Conservation (phyloP, 2,113 vertebrate species). For the Cyanistes caeruleus region DNA sequence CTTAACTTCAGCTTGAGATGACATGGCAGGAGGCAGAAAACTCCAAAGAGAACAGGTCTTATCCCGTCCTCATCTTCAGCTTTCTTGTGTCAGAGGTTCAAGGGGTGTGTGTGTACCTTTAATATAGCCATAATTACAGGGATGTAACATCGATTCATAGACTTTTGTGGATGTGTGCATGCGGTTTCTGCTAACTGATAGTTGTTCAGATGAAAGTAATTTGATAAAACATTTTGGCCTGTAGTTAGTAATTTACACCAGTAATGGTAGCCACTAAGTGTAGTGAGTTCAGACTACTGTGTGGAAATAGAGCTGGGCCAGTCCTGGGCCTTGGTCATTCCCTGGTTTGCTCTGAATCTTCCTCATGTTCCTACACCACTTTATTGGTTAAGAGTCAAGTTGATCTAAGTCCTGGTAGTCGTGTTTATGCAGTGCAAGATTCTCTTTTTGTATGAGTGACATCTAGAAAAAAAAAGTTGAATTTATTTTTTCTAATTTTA, state of each 20-base stretch:
- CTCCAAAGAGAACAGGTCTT: constrained; percentile 21
- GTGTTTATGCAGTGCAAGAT: background rate
- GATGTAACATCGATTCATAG: background rate
- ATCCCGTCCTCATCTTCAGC: background rate
- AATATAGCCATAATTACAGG: background rate
- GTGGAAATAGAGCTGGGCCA: background rate
- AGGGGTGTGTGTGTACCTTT: background rate
- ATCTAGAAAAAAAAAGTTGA: background rate
- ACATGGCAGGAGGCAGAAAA: constrained; percentile 9
- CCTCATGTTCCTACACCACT: background rate
- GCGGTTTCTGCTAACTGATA: background rate
- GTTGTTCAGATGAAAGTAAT: constrained; percentile 48
- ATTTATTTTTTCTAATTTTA: background rate
- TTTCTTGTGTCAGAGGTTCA: background rate
- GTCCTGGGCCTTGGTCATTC: background rate
- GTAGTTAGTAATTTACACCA: background rate
- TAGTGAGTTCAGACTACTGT: background rate
- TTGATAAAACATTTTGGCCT: constrained; percentile 38
- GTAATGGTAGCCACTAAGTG: background rate
- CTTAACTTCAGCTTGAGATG: background rate
- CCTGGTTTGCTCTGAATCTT: background rate
- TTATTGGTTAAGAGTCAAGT: background rate
- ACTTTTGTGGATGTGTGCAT: background rate
- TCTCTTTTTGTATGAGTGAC: background rate
- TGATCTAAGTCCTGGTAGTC: background rate